Evolutionary conservation across 2,113 vertebrate species (phyloP), one percentile per base, ranked within the genome.

Genomic region (Tetraodon nigroviridis): DNA sequence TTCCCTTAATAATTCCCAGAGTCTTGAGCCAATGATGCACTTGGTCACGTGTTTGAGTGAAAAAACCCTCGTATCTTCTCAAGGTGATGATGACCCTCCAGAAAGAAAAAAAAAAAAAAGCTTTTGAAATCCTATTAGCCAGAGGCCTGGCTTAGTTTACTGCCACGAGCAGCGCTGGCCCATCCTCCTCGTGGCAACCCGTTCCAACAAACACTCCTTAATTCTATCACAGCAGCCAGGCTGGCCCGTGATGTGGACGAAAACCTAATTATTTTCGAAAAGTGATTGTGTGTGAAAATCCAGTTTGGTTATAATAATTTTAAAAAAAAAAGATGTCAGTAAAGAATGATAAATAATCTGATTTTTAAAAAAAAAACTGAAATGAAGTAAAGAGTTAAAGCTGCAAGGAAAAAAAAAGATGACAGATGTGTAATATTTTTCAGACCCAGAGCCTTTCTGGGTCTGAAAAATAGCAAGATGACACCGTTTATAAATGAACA

Each of bases 1-100:
- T 62, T 55, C 59, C 59, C 47, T 55, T 58, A 77, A 71, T 40
- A 18, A 72, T 82, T 80, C 70, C n/a, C n/a, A 61, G 71, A 58
- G 80, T 74, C 51, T 32, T 45, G 51, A 65, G 69, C 71, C 74
- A 81, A 55, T 62, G 40, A 11, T 13, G 40, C 45, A 47, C 62
- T 74, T 74, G 69, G 69, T 55, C 67, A 71, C 71, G 74, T 67
- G 69, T 81, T 75, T 79, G 45, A 55, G 24, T 27, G 24, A 5
- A 73, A 78, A 83, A 76, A 78, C 74, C 7, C 17, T 16, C 7
- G 79, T 69, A 73, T 71, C 21, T 79, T 83, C 78, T 83, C 78
- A 89, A 88, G 83, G 88, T 87, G 67, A 84, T 54, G 57, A 42
- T 82, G 82, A 84, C 85, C 81, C 77, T 78, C 42, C 6, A 65